A percentile compares a stretch with the other conserved stretches of the same genome.
Conservation (phyloP, 2,888 invertebrate genomes). For the Strigamia maritima region DNA sequence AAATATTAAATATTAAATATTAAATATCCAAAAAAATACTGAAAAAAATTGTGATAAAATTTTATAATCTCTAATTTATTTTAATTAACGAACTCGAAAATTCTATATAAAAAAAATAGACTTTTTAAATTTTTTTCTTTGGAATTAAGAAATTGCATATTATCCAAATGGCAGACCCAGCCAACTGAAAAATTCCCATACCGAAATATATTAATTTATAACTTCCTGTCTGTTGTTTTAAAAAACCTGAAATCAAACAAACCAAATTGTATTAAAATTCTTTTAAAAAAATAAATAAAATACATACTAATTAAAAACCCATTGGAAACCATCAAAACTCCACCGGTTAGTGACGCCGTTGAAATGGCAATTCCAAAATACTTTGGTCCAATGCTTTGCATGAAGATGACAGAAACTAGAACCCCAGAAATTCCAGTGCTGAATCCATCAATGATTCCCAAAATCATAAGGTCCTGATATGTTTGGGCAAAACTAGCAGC, state of each 20-base stretch:
- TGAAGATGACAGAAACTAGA: constrained; percentile 3
- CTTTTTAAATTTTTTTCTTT: too few species aligned
- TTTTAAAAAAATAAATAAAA: background rate
- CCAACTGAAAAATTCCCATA: background rate
- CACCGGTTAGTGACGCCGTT: background rate
- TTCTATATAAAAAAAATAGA: too few species aligned
- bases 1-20: too few species aligned
- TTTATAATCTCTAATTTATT: too few species aligned
- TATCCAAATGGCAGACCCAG: too few species aligned
- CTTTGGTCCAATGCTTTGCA: background rate
- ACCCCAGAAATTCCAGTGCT: background rate
- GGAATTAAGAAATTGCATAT: too few species aligned
- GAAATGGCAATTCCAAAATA: background rate
- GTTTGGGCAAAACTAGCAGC: background rate
- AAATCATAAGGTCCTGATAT: background rate
- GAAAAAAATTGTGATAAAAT: too few species aligned
- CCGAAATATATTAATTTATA: background rate
- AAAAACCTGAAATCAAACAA: background rate
- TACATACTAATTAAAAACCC: background rate
- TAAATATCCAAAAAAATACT: too few species aligned
- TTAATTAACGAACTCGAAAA: too few species aligned
- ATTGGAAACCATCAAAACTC: background rate
- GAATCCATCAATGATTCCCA: background rate
- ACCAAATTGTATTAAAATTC: too few species aligned
- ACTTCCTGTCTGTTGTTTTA: constrained; percentile 1